A percentile compares a stretch with the other conserved stretches of the same genome.
Evolutionary conservation across 2,888 invertebrate species (phyloP).

Genomic region (Agrotis exclamationis): DNA sequence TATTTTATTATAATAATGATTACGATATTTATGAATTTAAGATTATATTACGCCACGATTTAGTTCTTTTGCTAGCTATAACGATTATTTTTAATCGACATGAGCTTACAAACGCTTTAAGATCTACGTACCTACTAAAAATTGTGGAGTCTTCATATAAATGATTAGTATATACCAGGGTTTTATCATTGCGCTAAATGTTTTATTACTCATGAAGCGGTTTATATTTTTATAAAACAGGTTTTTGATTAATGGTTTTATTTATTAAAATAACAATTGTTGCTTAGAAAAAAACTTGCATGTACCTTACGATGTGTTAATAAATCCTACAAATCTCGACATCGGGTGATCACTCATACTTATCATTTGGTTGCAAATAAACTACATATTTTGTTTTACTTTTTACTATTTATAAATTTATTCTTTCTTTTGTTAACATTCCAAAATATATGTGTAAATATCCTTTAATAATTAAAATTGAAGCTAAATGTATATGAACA

Average conservation of each 20-base stretch:
- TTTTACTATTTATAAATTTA: conserved; percentile 32
- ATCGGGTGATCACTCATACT: conserved; percentile 25
- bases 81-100: conserved; percentile 75
- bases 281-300: conserved; percentile 26
- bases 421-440: conserved; percentile 57
- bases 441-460: conserved; percentile 64
- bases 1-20: conserved; percentile 65
- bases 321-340: conserved; percentile 21
- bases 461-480: conserved; percentile 46
- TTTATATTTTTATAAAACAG: conserved; percentile 42
- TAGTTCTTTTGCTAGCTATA: conserved; percentile 78
- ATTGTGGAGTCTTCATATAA: conserved; percentile 56
- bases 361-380: conserved; percentile 42
- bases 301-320: conserved; percentile 22
- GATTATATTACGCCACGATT: conserved; percentile 65
- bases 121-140: conserved; percentile 63
- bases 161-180: conserved; percentile 45
- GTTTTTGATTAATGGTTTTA: conserved; percentile 31
- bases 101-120: conserved; percentile 87
- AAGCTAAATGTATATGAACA: conserved; percentile 47
- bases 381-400: conserved; percentile 21
- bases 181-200: conserved; percentile 41
- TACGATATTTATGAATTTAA: conserved; percentile 57
- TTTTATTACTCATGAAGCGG: conserved; percentile 31
- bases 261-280: conserved; percentile 8